Evolutionary conservation across 2,797 vertebrate genomes (phyloP).

Genomic region (Vespertilio murinus): DNA sequence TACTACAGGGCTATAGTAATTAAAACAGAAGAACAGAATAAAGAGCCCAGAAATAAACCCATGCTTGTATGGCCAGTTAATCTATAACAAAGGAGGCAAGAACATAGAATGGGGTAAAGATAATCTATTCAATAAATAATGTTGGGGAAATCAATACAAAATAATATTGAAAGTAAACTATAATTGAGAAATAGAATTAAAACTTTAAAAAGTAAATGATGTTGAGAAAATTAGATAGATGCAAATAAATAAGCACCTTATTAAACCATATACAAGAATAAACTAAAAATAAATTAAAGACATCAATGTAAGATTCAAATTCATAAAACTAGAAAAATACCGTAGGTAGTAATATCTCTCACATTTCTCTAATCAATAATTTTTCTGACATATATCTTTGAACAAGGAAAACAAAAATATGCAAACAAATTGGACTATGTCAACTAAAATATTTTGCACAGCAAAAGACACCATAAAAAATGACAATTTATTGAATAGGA

Average conservation of each 20-base stretch:
- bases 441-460: background rate
- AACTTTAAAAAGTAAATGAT: background rate
- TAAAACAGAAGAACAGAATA: background rate
- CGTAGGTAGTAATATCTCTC: background rate
- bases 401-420: background rate
- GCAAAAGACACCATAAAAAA: background rate
- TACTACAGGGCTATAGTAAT: background rate
- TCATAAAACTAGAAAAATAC: background rate
- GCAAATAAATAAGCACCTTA: background rate
- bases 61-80: background rate
- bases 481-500: background rate
- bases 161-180: background rate
- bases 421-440: background rate
- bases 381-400: background rate
- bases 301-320: background rate
- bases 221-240: background rate
- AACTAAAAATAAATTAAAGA: background rate
- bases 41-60: background rate
- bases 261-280: background rate
- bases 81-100: background rate
- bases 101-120: background rate
- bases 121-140: background rate
- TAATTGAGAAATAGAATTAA: background rate
- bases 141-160: background rate
- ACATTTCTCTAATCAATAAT: background rate